Evolutionary conservation across 2,113 vertebrate species (phyloP), one percentile per base, ranked within the genome.

Genomic region (Sapayoa aenigma): DNA sequence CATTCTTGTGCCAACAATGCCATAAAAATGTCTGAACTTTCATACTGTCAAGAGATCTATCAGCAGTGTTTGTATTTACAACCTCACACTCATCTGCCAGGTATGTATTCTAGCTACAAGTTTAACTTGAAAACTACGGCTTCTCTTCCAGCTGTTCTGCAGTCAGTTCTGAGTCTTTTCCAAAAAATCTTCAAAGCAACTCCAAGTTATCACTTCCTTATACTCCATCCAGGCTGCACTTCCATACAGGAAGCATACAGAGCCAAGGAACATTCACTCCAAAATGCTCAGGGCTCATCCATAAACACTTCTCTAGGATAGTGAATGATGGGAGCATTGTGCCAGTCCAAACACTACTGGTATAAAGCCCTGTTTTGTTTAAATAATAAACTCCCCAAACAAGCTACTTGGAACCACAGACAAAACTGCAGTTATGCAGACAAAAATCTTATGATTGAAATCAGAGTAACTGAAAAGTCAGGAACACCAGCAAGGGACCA

Each of bases 381-480:
- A 50, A 59, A 27, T 13, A 55, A 18, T 16, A 22, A 21, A n/a
- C 12, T 12, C 35, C 35, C 42, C 47, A 84, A 55, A 39, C 2
- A 16, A 63, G 30, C 19, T 68, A 30, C 47, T 23, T 33, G 25
- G 46, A 88, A 52, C 19, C 21, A 50, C 20, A 31, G 15, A 22
- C 44, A 59, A 35, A 90, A n/a, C 42, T 35, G 37, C 11, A 17
- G 24, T 2, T 2, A 30, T 9, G 50, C 46, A 35, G 6, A 18
- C 12, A 65, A 69, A 69, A 75, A 49, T 13, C 35, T 50, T 21
- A 21, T 0, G 1, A 33, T 4, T 1, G 0, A 41, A 35, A 55
- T n/a, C 23, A 46, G 59, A 62, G 22, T 22, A 20, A 19, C 33
- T 37, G 58, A 42, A 22, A 49, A 55, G 16, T 41, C 17, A 6